Evolutionary conservation across 2,888 invertebrate genomes (phyloP).

Genomic region (Cataglyphis rosenhaueri): DNA sequence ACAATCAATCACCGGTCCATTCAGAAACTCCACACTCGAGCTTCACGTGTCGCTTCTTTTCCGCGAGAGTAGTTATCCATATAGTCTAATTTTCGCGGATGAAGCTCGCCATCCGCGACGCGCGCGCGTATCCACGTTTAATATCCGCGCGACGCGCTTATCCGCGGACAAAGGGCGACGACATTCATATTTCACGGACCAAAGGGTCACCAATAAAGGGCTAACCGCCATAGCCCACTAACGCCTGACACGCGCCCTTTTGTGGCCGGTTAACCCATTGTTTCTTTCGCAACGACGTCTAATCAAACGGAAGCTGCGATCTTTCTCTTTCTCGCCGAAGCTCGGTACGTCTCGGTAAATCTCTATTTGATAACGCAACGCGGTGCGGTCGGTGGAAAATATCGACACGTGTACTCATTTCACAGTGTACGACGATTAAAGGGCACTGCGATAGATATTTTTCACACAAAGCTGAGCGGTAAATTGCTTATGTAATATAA

Average conservation of each 20-base stretch:
- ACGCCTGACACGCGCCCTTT: constrained; percentile 78
- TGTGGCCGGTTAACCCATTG: constrained; percentile 75
- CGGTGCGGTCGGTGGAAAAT: constrained; percentile 14
- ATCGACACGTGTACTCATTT: constrained; percentile 42
- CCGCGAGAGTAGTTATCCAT: constrained; percentile 72
- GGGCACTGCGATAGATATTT: background rate
- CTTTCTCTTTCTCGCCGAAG: constrained; percentile 53
- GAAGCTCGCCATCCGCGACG: constrained; percentile 57
- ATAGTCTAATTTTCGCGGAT: constrained; percentile 64
- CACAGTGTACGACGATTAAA: constrained; percentile 25
- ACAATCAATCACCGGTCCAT: constrained; percentile 75
- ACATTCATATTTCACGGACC: constrained; percentile 80
- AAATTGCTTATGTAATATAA: constrained; percentile 1
- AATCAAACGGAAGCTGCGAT: constrained; percentile 72
- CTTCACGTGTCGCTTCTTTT: constrained; percentile 68
- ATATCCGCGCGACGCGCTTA: constrained; percentile 72
- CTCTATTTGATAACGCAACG: constrained; percentile 19
- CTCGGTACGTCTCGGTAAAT: constrained; percentile 25
- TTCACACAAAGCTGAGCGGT: background rate
- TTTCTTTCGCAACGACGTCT: constrained; percentile 76
- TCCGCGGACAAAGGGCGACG: constrained; percentile 72
- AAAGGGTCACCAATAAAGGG: constrained; percentile 79
- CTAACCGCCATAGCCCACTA: constrained; percentile 75
- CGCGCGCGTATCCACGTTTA: constrained; percentile 70
- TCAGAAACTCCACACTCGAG: constrained; percentile 61